These are phyloP conservation scores for Lingula anatina DNA, from an alignment of 2,888 invertebrate genomes.

Conservation along the genomic window DNA sequence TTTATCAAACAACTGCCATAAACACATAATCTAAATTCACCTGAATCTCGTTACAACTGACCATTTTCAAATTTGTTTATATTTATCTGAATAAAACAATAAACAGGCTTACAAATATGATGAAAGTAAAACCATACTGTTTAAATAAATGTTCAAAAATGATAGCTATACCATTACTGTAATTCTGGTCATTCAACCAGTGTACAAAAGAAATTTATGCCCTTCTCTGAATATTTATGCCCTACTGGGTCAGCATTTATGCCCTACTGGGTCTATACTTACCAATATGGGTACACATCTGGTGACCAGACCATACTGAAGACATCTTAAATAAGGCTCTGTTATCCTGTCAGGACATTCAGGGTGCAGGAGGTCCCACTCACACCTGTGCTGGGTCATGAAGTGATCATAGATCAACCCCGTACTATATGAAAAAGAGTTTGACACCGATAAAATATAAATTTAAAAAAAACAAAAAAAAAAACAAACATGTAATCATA, in stretches of 20 bases:
- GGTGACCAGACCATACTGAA: conserved; percentile 63
- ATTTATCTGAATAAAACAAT: neutral
- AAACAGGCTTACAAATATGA: conserved; percentile 25
- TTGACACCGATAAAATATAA: no score
- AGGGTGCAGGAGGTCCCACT: conserved; percentile 63
- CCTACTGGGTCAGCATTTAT: no score
- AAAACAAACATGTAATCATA: no score
- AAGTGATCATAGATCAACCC: conserved; percentile 73
- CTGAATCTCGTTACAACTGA: no score
- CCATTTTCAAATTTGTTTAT: no score
- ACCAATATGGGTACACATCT: conserved; percentile 56
- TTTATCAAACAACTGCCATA: no score
- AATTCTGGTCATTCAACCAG: neutral
- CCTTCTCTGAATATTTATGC: neutral
- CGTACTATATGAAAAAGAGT: conserved; percentile 53
- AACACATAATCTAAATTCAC: no score
- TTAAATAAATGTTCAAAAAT: no score
- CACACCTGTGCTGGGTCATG: conserved; percentile 66
- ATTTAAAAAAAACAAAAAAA: no score
- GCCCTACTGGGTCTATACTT: no score
- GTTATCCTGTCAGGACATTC: conserved; percentile 73
- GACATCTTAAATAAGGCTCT: conserved; percentile 65
- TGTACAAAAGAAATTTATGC: neutral
- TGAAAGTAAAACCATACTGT: conserved; percentile 58
- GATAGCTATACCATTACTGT: conserved; percentile 9